phyloP scores from a whole-genome alignment of 2,797 vertebrate genomes.

The Falco berigora region DNA sequence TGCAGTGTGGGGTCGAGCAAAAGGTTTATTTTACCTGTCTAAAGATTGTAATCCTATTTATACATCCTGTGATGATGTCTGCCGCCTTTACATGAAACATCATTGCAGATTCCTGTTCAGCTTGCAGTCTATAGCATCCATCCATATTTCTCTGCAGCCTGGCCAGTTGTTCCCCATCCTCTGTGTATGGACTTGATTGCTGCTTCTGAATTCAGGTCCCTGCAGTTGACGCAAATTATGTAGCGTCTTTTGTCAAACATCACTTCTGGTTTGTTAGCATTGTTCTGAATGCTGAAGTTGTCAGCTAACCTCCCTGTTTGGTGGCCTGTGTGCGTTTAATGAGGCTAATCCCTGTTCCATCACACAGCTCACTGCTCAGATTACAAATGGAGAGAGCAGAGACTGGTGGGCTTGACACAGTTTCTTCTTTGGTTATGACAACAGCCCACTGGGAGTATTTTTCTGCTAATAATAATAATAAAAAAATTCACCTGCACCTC shows the following conservation, averaged over 20 bases:
- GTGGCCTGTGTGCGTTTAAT: accelerated
- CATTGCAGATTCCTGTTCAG: background rate
- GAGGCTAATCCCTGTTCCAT: background rate
- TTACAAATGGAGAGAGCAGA: background rate
- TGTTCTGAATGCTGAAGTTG: background rate
- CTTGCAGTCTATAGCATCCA: background rate
- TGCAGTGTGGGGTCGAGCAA: background rate
- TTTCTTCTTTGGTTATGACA: background rate
- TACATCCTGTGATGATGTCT: background rate
- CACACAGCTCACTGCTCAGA: background rate
- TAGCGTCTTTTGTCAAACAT: background rate
- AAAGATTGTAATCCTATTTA: background rate
- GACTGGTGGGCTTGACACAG: background rate
- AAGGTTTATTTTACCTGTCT: background rate
- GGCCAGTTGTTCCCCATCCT: background rate
- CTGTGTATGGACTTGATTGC: background rate
- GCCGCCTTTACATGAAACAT: background rate
- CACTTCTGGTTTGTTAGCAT: background rate
- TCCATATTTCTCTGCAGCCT: background rate
- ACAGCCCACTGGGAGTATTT: background rate
- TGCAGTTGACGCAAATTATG: background rate
- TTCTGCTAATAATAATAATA: background rate
- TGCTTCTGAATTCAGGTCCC: background rate
- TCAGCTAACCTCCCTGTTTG: background rate
- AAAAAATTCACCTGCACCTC: background rate